A percentile compares a stretch with the other conserved stretches of the same genome.
These are phyloP conservation scores for Asbolus verrucosus DNA, from an alignment of 1,140 invertebrate species.

Conservation along the genomic window DNA sequence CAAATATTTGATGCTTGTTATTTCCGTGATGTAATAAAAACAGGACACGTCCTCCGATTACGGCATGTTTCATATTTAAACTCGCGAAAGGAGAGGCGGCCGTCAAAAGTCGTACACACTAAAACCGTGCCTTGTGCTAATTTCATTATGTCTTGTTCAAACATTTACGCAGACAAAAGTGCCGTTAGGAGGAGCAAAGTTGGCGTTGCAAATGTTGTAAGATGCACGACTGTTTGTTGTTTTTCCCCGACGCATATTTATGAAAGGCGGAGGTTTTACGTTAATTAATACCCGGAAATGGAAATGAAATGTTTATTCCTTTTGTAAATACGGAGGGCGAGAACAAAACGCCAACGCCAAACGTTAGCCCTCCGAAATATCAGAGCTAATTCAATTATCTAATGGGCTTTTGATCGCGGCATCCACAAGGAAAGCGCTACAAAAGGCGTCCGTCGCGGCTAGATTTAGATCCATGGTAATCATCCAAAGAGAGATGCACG, in stretches of 20 bases:
- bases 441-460: background rate
- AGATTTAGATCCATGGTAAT: slow-evolving; percentile 44
- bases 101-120: slow-evolving; percentile 35
- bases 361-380: too few species aligned
- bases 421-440: background rate
- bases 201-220: slow-evolving; percentile 15
- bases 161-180: slow-evolving; percentile 18
- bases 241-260: slow-evolving; percentile 17
- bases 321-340: slow-evolving; percentile 20
- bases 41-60: slow-evolving; percentile 36
- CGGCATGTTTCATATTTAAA: slow-evolving; percentile 37
- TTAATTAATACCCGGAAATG: slow-evolving; percentile 38
- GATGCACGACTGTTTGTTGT: slow-evolving; percentile 35
- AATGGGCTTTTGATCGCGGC: slow-evolving; percentile 22
- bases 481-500: slow-evolving; percentile 31
- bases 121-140: slow-evolving; percentile 32
- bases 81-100: slow-evolving; percentile 10
- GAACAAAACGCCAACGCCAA: background rate
- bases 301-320: slow-evolving; percentile 33
- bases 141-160: slow-evolving; percentile 35
- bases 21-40: slow-evolving; percentile 30
- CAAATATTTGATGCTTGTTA: slow-evolving; percentile 28
- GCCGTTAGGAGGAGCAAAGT: slow-evolving; percentile 6
- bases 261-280: slow-evolving; percentile 1
- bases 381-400: slow-evolving; percentile 36